Evolutionary conservation across 2,797 vertebrate species (phyloP).

Genomic region (Setipinna tenuifilis): DNA sequence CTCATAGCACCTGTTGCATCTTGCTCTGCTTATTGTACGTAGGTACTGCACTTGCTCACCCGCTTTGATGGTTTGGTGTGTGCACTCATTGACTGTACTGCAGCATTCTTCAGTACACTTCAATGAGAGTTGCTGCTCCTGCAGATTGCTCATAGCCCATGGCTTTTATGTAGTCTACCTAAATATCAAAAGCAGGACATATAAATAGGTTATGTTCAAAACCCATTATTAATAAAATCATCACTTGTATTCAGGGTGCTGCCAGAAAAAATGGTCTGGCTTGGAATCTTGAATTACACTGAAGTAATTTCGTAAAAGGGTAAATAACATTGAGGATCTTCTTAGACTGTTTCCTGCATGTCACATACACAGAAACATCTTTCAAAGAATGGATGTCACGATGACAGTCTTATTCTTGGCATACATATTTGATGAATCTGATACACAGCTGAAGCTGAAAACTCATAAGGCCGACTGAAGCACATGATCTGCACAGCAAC

Average conservation of each 20-base stretch:
- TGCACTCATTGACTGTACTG: constrained; percentile 3
- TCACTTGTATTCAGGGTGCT: too few relatives aligned
- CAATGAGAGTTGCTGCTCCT: constrained; percentile 18
- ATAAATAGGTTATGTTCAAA: not conserved
- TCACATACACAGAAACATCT: not conserved
- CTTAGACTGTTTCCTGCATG: not conserved
- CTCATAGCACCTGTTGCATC: constrained; percentile 33
- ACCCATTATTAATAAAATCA: not conserved
- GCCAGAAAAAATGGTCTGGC: not conserved
- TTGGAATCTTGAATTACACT: not conserved
- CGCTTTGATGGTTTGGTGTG: not conserved
- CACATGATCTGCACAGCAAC: constrained; percentile 11
- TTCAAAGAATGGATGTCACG: not conserved
- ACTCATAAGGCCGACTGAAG: not conserved
- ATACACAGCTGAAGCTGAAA: not conserved
- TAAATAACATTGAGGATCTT: not conserved
- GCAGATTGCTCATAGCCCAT: not conserved
- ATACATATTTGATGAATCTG: not conserved
- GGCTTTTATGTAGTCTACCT: not conserved
- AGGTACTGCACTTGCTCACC: not conserved
- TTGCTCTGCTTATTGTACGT: constrained; percentile 8
- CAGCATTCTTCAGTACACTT: not conserved
- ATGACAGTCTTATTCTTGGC: not conserved
- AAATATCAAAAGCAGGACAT: not conserved
- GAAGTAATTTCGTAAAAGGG: not conserved